These are phyloP conservation scores for Emesis russula DNA, from an alignment of 2,888 invertebrate genomes.

Conservation along the genomic window DNA sequence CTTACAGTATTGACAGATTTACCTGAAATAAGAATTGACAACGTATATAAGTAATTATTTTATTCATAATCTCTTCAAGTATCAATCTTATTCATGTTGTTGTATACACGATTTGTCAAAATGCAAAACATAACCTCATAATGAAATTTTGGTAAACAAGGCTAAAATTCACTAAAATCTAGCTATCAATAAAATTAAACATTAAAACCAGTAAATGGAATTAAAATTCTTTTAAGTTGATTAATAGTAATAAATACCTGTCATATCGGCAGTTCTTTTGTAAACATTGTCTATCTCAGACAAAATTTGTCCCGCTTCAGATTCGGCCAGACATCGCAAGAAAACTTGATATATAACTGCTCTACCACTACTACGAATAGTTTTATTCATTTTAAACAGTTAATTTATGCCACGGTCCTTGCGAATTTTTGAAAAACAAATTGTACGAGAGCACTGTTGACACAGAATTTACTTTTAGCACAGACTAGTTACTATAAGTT, in stretches of 20 bases:
- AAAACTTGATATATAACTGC: conserved; percentile 12
- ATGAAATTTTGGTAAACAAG: neutral
- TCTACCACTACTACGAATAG: conserved; percentile 1
- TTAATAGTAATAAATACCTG: neutral
- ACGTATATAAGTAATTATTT: no score
- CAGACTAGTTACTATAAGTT: neutral
- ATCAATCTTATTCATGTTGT: no score
- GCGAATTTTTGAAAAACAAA: neutral
- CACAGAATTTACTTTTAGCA: neutral
- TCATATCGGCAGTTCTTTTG: conserved; percentile 1
- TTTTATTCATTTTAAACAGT: no score
- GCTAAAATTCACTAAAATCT: neutral
- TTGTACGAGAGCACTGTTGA: neutral
- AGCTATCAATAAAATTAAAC: neutral
- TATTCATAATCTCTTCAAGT: no score
- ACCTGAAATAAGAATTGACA: no score
- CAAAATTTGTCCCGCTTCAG: conserved; percentile 3
- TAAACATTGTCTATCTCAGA: conserved; percentile 6
- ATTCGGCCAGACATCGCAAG: neutral
- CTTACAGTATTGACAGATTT: conserved; percentile 10
- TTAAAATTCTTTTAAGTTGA: conserved; percentile 1
- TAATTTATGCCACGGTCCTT: neutral
- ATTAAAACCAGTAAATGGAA: neutral
- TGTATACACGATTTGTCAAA: no score
- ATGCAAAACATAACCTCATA: no score